These are phyloP conservation scores for Ganaspis brasiliensis DNA, from an alignment of 2,888 invertebrate species.

Conservation along the genomic window DNA sequence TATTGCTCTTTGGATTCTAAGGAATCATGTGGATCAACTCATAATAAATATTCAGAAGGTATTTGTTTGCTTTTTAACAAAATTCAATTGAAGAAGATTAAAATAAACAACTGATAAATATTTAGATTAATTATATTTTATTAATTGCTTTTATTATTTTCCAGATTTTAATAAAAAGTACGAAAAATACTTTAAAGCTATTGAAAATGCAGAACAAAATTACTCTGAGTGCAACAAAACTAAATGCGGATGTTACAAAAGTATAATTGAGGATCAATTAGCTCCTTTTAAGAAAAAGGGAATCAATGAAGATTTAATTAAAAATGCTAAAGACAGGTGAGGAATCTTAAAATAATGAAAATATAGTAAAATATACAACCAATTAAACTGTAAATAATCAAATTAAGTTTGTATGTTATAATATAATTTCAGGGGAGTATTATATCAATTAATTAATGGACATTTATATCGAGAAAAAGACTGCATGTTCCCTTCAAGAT, in stretches of 20 bases:
- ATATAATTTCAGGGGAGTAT: constrained; percentile 83
- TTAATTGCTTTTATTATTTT: constrained; percentile 63
- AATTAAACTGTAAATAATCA: background rate
- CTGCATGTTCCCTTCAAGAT: constrained; percentile 96
- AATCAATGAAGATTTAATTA: constrained; percentile 86
- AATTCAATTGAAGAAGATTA: too few relatives aligned
- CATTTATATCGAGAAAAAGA: constrained; percentile 90
- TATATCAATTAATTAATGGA: constrained; percentile 92
- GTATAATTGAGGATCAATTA: constrained; percentile 87
- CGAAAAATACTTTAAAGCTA: constrained; percentile 79
- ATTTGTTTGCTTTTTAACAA: background rate
- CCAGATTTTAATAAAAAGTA: constrained; percentile 82
- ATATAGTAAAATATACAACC: too few relatives aligned
- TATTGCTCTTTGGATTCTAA: background rate
- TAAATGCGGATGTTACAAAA: constrained; percentile 85
- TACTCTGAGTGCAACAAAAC: constrained; percentile 83
- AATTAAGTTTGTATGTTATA: constrained; percentile 38
- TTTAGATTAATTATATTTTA: too few relatives aligned
- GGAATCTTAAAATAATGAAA: background rate
- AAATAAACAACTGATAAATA: too few relatives aligned
- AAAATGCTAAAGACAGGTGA: constrained; percentile 81
- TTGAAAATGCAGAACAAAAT: constrained; percentile 81
- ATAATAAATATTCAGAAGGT: constrained; percentile 3
- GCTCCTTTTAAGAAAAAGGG: constrained; percentile 86
- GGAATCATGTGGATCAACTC: background rate